Evolutionary conservation across 2,888 invertebrate species (phyloP).

Genomic region (Andricus quercusramuli): DNA sequence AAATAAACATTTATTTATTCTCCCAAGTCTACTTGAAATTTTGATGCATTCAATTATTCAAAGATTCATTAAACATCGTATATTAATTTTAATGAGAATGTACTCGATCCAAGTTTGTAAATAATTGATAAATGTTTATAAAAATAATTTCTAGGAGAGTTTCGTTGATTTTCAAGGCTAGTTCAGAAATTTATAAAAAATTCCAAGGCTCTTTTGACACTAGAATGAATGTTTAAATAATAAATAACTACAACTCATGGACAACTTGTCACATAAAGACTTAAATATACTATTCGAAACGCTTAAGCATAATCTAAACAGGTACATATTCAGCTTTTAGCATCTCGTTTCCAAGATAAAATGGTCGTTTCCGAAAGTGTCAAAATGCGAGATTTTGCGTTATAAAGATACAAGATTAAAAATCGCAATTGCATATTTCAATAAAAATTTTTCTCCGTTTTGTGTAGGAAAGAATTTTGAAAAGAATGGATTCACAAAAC

Average conservation of each 20-base stretch:
- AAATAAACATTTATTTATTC: no score
- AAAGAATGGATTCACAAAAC: not conserved
- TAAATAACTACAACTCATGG: constrained; percentile 44
- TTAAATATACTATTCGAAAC: constrained; percentile 25
- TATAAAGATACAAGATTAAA: not conserved
- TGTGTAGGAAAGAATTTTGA: not conserved
- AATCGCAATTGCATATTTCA: not conserved
- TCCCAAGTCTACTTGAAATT: no score
- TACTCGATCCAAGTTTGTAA: not conserved
- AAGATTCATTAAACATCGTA: no score
- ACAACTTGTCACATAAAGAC: constrained; percentile 31
- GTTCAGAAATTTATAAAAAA: constrained; percentile 4
- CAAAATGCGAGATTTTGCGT: not conserved
- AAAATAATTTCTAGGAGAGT: not conserved
- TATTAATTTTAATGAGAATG: no score
- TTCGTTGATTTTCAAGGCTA: constrained; percentile 3
- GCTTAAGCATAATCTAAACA: constrained; percentile 4
- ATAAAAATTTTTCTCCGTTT: not conserved
- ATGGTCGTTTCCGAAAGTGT: not conserved
- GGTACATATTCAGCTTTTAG: not conserved
- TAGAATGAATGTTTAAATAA: constrained; percentile 36
- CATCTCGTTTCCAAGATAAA: not conserved
- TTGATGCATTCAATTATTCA: no score
- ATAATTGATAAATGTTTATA: not conserved
- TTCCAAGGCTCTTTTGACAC: constrained; percentile 9